Base-by-base conservation (phyloP, 2,797 vertebrate species). In the Rhinoraja longicauda region DNA sequence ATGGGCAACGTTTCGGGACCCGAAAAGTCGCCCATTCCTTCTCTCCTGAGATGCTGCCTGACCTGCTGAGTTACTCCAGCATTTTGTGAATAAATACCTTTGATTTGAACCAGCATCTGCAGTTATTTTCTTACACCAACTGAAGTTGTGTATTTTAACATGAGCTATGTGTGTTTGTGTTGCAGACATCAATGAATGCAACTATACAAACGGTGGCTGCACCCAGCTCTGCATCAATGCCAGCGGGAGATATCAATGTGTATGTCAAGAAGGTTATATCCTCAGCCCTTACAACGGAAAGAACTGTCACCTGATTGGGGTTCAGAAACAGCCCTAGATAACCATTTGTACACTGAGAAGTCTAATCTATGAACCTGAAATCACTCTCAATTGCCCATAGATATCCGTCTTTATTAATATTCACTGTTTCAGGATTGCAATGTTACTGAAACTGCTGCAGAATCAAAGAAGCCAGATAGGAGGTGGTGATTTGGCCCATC, bases 101-200 rank as follows among this genome's bases (percentile, higher is more conserved):
- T n/a, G n/a, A n/a, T n/a, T n/a, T n/a, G n/a, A n/a, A n/a, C n/a
- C n/a, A n/a, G n/a, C n/a, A n/a, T n/a, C n/a, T n/a, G n/a, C n/a
- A n/a, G n/a, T n/a, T n/a, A n/a, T n/a, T n/a, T n/a, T n/a, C n/a
- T n/a, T n/a, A n/a, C n/a, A 9, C 24, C 57, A 12, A 26, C 29
- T 86, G 82, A 62, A n/a, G 57, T 1, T 59, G 81, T 86, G 39
- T 45, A 9, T 21, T 90, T 70, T 39, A 1, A 45, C 12, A 19
- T n/a, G 36, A 39, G 24, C 3, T 36, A 17, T 76, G 24, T 93
- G 1, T 45, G 15, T 62, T 93, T 29, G 93, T 76, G 92, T 57
- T 64, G n/a, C 93, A 96, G 96, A 97, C 93, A 93, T 96, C 9
- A 94, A 96, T 36, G 95, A 97, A 93, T 96, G 96, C 93, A 93